Base-by-base conservation (phyloP, 2,113 vertebrate genomes). In the Phasianus colchicus region DNA sequence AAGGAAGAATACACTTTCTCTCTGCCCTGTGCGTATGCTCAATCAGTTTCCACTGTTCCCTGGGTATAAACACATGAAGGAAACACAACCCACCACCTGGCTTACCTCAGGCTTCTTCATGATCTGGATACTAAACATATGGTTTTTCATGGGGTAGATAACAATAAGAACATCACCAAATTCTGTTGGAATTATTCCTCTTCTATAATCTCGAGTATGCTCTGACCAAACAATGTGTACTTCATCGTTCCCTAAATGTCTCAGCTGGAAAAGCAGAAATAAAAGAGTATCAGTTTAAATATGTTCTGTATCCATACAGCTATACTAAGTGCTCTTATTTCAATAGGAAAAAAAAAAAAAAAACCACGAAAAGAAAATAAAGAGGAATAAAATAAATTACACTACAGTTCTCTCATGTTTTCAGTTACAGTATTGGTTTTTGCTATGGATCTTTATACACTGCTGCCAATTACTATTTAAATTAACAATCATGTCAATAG, bases 221-320 rank as follows among this genome's bases (percentile, higher is more conserved):
- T 99, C 99, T 60, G 99, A 99, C 99, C 99, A 99, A 93, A 99
- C 98, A 75, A 99, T 99, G 97, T 99, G 99, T 60, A 99, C 99
- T 98, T 99, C 99, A 72, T 99, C 99, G 79, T 99, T 99, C 95
- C 99, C 99, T 97, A 99, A 98, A 97, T 99, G 99, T 96, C 99
- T 98, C 63, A 99, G 98, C 99, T 99, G 95, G 38, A 98, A 97
- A 95, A 94, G 36, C 72, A 95, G 78, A 21, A 8, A 93, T 60
- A 96, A 92, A 94, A 95, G 1, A 18, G 19, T 75, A 88, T 94
- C 34, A 93, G 32, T 88, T 85, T 79, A 67, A 86, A 66, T 34
- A 57, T 16, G 90, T 50, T 72, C 40, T 70, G 21, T 14, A 86
- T 17, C 6, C 60, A 34, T 64, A 57, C 2, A 73, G 21, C 20